phyloP scores from a whole-genome alignment of 1,140 invertebrate species.

The Lasioglossum baleicum region DNA sequence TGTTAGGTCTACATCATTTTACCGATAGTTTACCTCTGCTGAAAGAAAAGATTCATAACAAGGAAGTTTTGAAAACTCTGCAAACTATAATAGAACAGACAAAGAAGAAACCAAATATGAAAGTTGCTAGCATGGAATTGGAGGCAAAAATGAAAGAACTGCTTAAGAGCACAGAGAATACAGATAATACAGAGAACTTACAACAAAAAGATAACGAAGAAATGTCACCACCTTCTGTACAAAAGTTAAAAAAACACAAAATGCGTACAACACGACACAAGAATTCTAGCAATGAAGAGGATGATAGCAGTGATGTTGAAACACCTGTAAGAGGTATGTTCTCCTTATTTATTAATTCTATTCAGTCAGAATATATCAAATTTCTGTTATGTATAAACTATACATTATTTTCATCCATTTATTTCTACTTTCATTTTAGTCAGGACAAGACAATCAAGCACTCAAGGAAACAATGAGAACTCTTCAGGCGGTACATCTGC shows the following conservation, averaged over 20 bases:
- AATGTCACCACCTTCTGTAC: constrained; percentile 74
- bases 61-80: constrained; percentile 87
- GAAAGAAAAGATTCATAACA: constrained; percentile 90
- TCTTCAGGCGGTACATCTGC: no score
- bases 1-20: constrained; percentile 79
- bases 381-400: background rate
- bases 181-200: constrained; percentile 19
- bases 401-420: constrained; percentile 2
- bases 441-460: background rate
- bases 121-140: constrained; percentile 74
- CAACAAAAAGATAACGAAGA: constrained; percentile 43
- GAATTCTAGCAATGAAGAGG: constrained; percentile 49
- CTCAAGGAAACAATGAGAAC: no score
- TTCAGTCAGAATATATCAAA: background rate
- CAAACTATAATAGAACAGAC: constrained; percentile 85
- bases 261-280: constrained; percentile 13
- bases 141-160: constrained; percentile 76
- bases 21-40: constrained; percentile 89
- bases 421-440: constrained; percentile 12
- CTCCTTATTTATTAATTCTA: constrained; percentile 15
- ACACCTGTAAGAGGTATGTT: constrained; percentile 6
- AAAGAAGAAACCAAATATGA: constrained; percentile 85
- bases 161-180: constrained; percentile 61
- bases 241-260: constrained; percentile 2
- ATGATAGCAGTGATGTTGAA: constrained; percentile 47